phyloP scores from a whole-genome alignment of 2,113 vertebrate genomes.

The Nothoprocta pentlandii region DNA sequence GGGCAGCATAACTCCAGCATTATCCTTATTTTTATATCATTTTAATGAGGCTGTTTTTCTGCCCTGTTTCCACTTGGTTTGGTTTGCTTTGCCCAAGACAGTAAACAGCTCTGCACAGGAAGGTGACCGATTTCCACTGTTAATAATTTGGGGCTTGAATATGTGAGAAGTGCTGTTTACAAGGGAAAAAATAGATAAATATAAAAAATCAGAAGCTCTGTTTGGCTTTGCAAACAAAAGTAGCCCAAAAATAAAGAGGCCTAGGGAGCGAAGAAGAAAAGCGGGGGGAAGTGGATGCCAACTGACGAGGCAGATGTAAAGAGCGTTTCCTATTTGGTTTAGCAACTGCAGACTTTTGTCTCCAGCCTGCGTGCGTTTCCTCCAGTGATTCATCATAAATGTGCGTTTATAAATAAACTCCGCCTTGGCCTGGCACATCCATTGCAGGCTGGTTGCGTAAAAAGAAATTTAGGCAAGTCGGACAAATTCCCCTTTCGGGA shows the following conservation, averaged over 20 bases:
- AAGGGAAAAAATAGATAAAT: constrained; percentile 18
- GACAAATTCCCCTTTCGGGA: not conserved
- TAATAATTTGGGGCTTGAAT: constrained; percentile 12
- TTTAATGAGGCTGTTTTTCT: constrained; percentile 15
- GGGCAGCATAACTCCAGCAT: not conserved
- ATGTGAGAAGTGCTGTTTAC: constrained; percentile 70
- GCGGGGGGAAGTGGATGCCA: constrained; percentile 72
- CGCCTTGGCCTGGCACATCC: constrained; percentile 59
- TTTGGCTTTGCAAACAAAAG: constrained; percentile 69
- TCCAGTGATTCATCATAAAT: constrained; percentile 80
- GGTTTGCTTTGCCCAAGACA: constrained; percentile 37
- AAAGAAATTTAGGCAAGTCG: no score
- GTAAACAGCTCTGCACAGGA: constrained; percentile 53
- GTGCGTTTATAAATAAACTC: constrained; percentile 81
- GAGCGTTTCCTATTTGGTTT: constrained; percentile 80
- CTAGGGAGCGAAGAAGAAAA: constrained; percentile 39
- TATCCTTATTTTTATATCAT: not conserved
- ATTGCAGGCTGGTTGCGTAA: not conserved
- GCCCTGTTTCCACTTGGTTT: not conserved
- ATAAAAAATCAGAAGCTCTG: constrained; percentile 62
- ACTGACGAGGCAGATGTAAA: constrained; percentile 75
- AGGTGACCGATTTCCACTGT: constrained; percentile 64
- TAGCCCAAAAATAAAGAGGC: constrained; percentile 67
- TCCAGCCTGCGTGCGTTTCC: constrained; percentile 80
- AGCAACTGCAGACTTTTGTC: constrained; percentile 82